These are phyloP conservation scores for Cephus sareptanus DNA, from an alignment of 2,888 invertebrate species.

Conservation along the genomic window DNA sequence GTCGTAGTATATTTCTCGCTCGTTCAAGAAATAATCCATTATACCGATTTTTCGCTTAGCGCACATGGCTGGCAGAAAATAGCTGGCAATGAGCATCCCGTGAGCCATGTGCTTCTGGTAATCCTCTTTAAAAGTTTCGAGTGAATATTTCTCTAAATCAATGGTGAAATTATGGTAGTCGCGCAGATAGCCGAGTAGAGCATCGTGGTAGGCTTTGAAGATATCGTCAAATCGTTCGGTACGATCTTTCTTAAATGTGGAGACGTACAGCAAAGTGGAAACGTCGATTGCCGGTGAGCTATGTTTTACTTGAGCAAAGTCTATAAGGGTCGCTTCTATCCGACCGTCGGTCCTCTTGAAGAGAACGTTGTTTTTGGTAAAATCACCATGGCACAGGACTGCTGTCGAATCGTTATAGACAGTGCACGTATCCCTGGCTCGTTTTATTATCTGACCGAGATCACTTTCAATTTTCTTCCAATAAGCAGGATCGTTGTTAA, in stretches of 20 bases:
- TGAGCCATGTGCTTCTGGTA: constrained; percentile 42
- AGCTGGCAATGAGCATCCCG: constrained; percentile 45
- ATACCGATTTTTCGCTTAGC: not conserved
- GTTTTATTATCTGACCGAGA: not conserved
- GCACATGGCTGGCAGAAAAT: constrained; percentile 35
- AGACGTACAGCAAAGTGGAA: constrained; percentile 48
- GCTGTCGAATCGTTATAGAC: not conserved
- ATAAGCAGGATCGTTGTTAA: not conserved
- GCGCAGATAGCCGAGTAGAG: constrained; percentile 34
- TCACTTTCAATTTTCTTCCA: constrained; percentile 3
- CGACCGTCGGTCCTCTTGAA: constrained; percentile 28
- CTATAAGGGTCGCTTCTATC: constrained; percentile 37
- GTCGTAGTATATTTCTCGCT: not conserved
- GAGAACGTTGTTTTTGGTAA: constrained; percentile 6
- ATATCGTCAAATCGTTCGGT: constrained; percentile 33
- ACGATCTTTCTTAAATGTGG: constrained; percentile 27
- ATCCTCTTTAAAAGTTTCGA: constrained; percentile 43
- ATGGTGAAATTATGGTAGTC: constrained; percentile 34
- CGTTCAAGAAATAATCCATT: not conserved
- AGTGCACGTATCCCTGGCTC: not conserved
- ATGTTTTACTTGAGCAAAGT: constrained; percentile 51
- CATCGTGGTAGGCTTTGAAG: constrained; percentile 45
- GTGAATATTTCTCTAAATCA: constrained; percentile 42
- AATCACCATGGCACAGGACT: constrained; percentile 11
- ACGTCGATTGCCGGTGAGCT: constrained; percentile 51